Evolutionary conservation across 2,888 invertebrate species (phyloP).

Genomic region (Megamerina dolium): DNA sequence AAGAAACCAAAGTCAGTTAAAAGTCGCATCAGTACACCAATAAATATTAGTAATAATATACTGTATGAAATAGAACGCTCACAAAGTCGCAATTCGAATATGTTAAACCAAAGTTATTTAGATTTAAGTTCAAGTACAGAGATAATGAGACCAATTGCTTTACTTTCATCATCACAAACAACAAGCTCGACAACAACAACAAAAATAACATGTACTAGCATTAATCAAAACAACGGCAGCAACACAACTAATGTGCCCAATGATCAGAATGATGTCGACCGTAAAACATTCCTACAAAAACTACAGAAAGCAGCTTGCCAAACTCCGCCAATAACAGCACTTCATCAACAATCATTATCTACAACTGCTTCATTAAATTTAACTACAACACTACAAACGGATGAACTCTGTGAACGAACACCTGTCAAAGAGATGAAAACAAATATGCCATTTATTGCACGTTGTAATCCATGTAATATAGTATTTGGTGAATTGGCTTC

Average conservation of each 20-base stretch:
- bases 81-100: slow-evolving; percentile 32
- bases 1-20: background rate
- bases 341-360: too few species aligned
- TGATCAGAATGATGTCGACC: slow-evolving; percentile 18
- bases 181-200: background rate
- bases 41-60: slow-evolving; percentile 36
- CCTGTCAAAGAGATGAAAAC: background rate
- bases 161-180: slow-evolving; percentile 17
- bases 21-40: slow-evolving; percentile 29
- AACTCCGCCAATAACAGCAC: slow-evolving; percentile 7
- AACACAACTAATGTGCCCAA: background rate
- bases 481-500: slow-evolving; percentile 38
- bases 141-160: slow-evolving; percentile 36
- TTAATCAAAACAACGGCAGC: background rate
- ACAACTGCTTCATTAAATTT: slow-evolving; percentile 2
- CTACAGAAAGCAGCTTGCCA: slow-evolving; percentile 29
- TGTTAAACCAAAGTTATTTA: background rate
- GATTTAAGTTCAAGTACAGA: slow-evolving; percentile 5
- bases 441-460: slow-evolving; percentile 33
- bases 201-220: background rate
- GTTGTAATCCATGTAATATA: slow-evolving; percentile 42
- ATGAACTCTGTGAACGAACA: too few species aligned
- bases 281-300: slow-evolving; percentile 35
- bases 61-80: slow-evolving; percentile 39
- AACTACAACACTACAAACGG: background rate